Evolutionary conservation across 2,797 vertebrate species (phyloP), one percentile per base, ranked within the genome.

Genomic region (Syngnathus rostellatus): DNA sequence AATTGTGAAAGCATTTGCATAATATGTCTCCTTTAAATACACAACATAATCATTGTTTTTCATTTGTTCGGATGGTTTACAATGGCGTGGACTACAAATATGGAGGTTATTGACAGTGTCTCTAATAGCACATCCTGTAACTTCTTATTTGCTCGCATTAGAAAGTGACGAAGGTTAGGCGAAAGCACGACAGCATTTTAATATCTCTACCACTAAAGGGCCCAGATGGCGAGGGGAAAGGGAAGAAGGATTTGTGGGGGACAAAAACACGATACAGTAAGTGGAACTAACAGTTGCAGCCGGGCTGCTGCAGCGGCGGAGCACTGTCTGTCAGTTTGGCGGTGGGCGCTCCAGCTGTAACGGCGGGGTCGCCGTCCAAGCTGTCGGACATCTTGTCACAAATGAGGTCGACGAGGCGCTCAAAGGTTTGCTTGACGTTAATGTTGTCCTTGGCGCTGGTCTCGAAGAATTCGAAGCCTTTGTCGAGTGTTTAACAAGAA

Each of bases 301-400:
- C 93, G 11, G 93, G 89, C 84, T 94, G 94, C 50, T 94, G 94
- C 57, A 90, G 88, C 16, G 94, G 93, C 50, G 93, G 92, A 60
- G 93, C 93, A 58, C 87, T 94, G 81, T 98, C 95, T 76, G 92
- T 96, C 83, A 98, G 93, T 89, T 86, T 93, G 68, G 94, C 90
- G 70, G 89, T 95, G 80, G 94, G 93, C 67, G 92, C 94, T 77
- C 93, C 93, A 0, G 91, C 91, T 60, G 90, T 82, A 83, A 89
- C 82, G 2, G 92, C 89, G 3, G 93, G 92, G 77, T 97, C 94
- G 0, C 79, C 90, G 87, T 98, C 96, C 89, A 96, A 77, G 69
- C 94, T 97, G 88, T 98, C 95, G 0, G 94, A 97, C 96, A 98
- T 98, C 87, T 96, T 97, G 88, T 98, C 95, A 2, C 96, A 99